These are phyloP conservation scores for Myodes glareolus DNA, from an alignment of 2,113 vertebrate species.

Conservation along the genomic window DNA sequence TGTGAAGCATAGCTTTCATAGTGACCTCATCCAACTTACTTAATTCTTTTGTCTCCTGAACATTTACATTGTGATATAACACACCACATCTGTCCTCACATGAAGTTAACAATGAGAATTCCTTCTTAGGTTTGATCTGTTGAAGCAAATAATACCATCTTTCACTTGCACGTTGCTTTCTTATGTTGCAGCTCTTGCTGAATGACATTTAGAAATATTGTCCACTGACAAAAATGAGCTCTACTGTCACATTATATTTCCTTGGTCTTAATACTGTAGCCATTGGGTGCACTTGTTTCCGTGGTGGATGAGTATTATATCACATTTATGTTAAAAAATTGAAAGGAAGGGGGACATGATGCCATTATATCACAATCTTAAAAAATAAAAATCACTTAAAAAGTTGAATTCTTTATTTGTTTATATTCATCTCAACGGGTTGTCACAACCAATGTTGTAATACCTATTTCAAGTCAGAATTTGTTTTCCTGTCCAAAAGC, in stretches of 20 bases:
- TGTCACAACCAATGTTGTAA: not conserved
- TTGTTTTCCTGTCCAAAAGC: constrained; percentile 1
- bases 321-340: not conserved
- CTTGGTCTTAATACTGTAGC: not conserved
- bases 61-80: not conserved
- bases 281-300: not conserved
- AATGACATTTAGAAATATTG: not conserved
- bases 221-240: no score
- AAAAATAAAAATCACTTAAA: not conserved
- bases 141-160: not conserved
- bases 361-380: not conserved
- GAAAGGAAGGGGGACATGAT: not conserved
- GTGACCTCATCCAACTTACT: no score
- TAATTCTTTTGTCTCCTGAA: not conserved
- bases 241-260: not conserved
- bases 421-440: not conserved
- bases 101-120: not conserved
- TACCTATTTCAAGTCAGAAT: not conserved
- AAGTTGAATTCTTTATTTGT: not conserved
- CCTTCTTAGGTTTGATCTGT: not conserved
- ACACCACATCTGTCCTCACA: not conserved
- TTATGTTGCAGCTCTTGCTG: not conserved
- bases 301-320: not conserved
- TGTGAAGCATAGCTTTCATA: not conserved
- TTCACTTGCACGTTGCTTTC: not conserved